phyloP scores from a whole-genome alignment of 2,113 vertebrate species.

The Pelecanoides urinatrix region DNA sequence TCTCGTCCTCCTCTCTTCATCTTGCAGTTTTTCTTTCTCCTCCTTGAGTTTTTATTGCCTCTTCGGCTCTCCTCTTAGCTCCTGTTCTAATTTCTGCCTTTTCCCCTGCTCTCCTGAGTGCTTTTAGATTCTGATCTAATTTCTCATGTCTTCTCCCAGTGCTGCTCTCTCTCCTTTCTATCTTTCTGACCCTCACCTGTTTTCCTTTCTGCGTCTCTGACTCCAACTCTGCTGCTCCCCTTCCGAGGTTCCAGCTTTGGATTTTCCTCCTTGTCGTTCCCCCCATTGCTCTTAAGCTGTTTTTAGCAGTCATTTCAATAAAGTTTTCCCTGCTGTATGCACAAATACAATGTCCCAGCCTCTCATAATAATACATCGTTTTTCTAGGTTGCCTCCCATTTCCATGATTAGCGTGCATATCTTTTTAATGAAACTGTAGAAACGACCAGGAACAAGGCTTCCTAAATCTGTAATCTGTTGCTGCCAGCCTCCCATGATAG shows the following conservation, averaged over 20 bases:
- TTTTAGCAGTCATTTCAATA: conserved; percentile 33
- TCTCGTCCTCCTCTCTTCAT: conserved; percentile 38
- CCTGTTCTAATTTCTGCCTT: conserved; percentile 80
- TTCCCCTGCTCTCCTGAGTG: conserved; percentile 76
- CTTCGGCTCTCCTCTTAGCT: conserved; percentile 74
- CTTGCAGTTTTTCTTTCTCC: conserved; percentile 62
- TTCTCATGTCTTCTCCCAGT: conserved; percentile 78
- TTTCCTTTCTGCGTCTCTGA: conserved; percentile 61
- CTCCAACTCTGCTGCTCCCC: conserved; percentile 36
- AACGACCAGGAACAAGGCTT: neutral
- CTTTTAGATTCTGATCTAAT: conserved; percentile 79
- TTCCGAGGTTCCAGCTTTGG: neutral
- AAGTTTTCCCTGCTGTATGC: conserved; percentile 33
- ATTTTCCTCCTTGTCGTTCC: neutral
- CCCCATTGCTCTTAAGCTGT: neutral
- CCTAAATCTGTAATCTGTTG: conserved; percentile 25
- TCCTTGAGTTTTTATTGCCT: conserved; percentile 72
- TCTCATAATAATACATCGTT: conserved; percentile 37
- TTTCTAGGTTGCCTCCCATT: conserved; percentile 58
- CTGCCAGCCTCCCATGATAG: conserved; percentile 14
- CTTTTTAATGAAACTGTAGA: conserved; percentile 50
- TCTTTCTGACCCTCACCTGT: conserved; percentile 72
- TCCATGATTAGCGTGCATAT: neutral
- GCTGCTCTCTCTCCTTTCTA: conserved; percentile 73
- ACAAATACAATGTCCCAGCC: conserved; percentile 32